These are phyloP conservation scores for Tupaia chinensis DNA, from an alignment of 2,113 vertebrate genomes.

Conservation along the genomic window DNA sequence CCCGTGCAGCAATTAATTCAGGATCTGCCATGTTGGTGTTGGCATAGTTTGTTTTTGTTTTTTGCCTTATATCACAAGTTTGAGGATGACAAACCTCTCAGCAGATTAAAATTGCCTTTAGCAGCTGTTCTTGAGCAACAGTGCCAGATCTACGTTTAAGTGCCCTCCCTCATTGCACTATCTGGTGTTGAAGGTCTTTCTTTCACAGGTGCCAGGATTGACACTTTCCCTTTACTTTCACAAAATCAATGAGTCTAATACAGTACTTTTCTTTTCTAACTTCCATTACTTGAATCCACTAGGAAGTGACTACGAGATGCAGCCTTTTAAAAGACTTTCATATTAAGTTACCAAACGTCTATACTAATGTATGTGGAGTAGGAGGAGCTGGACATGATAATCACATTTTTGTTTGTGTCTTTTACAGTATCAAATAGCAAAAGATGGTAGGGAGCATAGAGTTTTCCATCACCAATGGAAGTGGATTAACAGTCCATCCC, in stretches of 20 bases:
- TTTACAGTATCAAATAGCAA: not conserved
- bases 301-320: not conserved
- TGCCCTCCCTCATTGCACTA: not conserved
- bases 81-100: not conserved
- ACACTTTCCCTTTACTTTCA: too few species aligned
- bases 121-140: not conserved
- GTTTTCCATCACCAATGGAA: not conserved
- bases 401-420: not conserved
- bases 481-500: not conserved
- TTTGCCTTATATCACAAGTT: not conserved
- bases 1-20: not conserved
- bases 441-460: not conserved
- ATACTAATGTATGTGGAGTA: not conserved
- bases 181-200: not conserved
- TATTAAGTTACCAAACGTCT: not conserved
- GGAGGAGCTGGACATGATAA: not conserved
- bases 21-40: not conserved
- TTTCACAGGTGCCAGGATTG: not conserved
- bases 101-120: not conserved
- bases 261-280: not conserved
- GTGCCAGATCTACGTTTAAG: not conserved
- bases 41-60: not conserved
- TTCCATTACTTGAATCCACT: not conserved
- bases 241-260: not conserved
- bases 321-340: not conserved